Conservation (phyloP, 2,888 invertebrate species). For the Drosophila tanythrix region DNA sequence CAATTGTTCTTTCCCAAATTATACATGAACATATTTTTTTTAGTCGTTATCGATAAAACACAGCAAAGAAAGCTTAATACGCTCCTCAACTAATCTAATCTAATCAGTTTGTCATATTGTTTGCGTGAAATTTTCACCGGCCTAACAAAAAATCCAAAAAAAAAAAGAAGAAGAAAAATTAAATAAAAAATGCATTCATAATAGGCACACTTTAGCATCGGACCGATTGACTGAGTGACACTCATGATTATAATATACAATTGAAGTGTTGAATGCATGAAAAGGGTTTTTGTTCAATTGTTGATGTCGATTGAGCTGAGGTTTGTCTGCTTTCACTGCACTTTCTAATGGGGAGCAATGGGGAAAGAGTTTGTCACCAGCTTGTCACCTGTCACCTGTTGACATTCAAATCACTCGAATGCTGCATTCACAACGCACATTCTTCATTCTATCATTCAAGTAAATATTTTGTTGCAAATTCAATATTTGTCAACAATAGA, state of each 20-base stretch:
- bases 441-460: conserved; percentile 1
- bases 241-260: conserved; percentile 11
- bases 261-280: conserved; percentile 24
- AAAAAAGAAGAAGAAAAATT: background rate
- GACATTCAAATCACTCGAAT: background rate
- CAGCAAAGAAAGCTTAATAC: conserved; percentile 18
- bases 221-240: background rate
- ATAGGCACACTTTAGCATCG: conserved; percentile 2
- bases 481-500: background rate
- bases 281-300: conserved; percentile 68
- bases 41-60: conserved; percentile 20
- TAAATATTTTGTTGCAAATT: background rate
- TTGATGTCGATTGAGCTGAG: conserved; percentile 53
- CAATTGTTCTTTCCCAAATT: background rate
- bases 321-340: conserved; percentile 25
- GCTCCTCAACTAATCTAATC: conserved; percentile 32
- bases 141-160: background rate
- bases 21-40: background rate
- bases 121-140: conserved; percentile 2
- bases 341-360: conserved; percentile 1
- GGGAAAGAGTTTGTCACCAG: conserved; percentile 4
- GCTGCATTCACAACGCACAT: background rate
- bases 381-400: conserved; percentile 1
- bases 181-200: conserved; percentile 12
- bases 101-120: conserved; percentile 14